phyloP scores from a whole-genome alignment of 2,113 vertebrate species.

The Ceratotherium simum region DNA sequence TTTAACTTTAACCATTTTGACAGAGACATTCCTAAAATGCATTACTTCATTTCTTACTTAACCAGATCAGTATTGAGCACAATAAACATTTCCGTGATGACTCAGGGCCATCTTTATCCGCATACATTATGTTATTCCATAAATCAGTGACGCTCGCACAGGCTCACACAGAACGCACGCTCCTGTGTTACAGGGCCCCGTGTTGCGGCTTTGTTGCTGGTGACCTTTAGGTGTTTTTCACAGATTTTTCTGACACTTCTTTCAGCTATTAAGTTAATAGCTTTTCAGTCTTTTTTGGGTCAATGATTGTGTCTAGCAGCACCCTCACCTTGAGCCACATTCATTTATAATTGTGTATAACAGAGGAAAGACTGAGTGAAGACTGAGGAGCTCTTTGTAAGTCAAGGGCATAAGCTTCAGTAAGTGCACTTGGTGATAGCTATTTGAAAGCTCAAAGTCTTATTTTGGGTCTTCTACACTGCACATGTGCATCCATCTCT shows the following conservation, averaged over 20 bases:
- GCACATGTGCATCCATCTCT: no score
- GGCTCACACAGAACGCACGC: neutral
- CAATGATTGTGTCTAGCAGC: neutral
- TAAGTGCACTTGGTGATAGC: neutral
- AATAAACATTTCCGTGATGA: neutral
- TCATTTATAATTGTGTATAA: neutral
- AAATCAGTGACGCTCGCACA: rapidly evolving
- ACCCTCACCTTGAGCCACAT: neutral
- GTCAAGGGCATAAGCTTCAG: neutral
- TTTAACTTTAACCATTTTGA: conserved; percentile 26
- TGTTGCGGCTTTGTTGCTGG: neutral
- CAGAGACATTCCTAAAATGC: conserved; percentile 52
- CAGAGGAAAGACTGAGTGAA: neutral
- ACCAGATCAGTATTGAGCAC: neutral
- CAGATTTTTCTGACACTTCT: neutral
- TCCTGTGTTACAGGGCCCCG: neutral
- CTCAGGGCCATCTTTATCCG: neutral
- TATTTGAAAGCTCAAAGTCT: neutral
- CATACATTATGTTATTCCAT: no score
- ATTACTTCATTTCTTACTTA: conserved; percentile 43
- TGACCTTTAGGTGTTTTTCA: neutral
- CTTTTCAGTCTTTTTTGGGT: neutral
- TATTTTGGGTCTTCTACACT: neutral
- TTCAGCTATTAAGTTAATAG: neutral
- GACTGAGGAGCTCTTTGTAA: neutral